Percentiles rank a stretch among this genome's conserved stretches.
Conservation (phyloP, 2,888 invertebrate genomes). For the Eledona agricola region DNA sequence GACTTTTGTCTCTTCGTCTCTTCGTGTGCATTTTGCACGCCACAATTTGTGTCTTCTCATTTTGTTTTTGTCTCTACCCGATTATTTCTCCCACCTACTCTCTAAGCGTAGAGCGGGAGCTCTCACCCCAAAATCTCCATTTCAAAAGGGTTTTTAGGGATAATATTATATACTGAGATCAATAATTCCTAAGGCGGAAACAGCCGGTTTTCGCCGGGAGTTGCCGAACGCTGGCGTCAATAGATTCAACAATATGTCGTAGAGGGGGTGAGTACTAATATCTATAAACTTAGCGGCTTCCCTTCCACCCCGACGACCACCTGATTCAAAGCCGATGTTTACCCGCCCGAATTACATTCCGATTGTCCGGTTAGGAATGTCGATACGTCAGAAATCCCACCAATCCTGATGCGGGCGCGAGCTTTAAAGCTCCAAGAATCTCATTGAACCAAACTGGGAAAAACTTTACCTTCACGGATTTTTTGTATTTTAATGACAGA, state of each 20-base stretch:
- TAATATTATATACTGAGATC: conserved; percentile 56
- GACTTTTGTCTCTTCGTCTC: conserved; percentile 26
- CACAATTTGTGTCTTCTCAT: conserved; percentile 50
- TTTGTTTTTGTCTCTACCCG: conserved; percentile 55
- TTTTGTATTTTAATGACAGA: no score
- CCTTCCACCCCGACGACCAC: conserved; percentile 27
- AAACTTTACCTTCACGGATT: no score
- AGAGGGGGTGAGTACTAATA: conserved; percentile 39
- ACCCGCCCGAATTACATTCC: conserved; percentile 26
- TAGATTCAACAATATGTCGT: conserved; percentile 53
- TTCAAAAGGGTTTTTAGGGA: conserved; percentile 60
- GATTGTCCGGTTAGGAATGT: conserved; percentile 10
- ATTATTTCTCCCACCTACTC: conserved; percentile 50
- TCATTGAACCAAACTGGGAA: no score
- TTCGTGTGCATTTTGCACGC: conserved; percentile 42
- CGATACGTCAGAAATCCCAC: no score
- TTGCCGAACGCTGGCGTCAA: conserved; percentile 49
- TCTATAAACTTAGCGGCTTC: conserved; percentile 38
- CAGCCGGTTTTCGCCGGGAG: conserved; percentile 41
- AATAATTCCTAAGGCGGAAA: conserved; percentile 46
- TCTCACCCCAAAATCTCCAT: conserved; percentile 58
- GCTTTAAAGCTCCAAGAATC: no score
- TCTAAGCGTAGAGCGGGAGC: conserved; percentile 40
- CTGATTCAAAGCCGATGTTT: conserved; percentile 21
- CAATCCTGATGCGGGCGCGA: no score